Evolutionary conservation across 2,888 invertebrate genomes (phyloP).

Genomic region (Amiota mariae): DNA sequence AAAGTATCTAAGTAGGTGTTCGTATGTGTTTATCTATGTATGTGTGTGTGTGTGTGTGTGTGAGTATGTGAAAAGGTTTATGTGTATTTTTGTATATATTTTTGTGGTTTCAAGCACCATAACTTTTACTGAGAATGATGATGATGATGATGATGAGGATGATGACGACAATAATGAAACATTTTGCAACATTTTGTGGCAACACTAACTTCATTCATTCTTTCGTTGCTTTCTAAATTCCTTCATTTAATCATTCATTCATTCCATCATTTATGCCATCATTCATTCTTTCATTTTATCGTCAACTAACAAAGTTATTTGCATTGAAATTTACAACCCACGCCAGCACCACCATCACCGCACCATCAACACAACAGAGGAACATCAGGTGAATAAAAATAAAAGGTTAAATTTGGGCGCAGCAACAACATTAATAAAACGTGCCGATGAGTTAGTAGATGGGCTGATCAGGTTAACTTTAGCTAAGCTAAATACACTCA

Average conservation of each 20-base stretch:
- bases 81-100: neutral
- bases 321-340: slow-evolving; percentile 37
- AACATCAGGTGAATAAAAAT: slow-evolving; percentile 5
- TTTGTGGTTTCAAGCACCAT: slow-evolving; percentile 3
- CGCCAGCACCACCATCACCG: neutral
- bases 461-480: slow-evolving; percentile 10
- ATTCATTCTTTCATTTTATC: neutral
- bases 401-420: slow-evolving; percentile 41
- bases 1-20: too few species aligned
- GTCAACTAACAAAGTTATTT: slow-evolving; percentile 54
- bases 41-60: neutral
- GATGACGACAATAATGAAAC: slow-evolving; percentile 9
- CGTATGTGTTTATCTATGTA: neutral
- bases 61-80: too few species aligned
- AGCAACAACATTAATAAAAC: neutral
- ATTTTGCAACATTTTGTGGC: slow-evolving; percentile 21
- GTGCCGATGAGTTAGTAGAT: neutral
- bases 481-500: too few species aligned
- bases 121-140: neutral
- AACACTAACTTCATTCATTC: neutral
- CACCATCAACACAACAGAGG: neutral
- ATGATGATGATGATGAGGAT: neutral
- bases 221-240: neutral
- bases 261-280: neutral
- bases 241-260: neutral